Base-by-base conservation (phyloP, 2,888 invertebrate genomes). In the Perithous albicinctus region DNA sequence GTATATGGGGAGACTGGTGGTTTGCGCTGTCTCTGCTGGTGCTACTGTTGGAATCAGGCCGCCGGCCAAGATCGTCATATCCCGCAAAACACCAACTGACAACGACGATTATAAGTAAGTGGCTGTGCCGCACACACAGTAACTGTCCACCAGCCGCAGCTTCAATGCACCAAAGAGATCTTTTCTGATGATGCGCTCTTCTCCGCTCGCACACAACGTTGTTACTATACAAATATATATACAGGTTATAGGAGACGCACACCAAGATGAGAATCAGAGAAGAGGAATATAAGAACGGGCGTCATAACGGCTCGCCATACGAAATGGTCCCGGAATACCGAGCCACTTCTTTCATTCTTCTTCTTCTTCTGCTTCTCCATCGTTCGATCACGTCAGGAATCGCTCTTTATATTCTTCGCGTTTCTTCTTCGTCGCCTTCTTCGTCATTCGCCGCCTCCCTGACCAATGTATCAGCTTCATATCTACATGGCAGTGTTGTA, bases 1-100 rank as follows among this genome's bases (percentile, higher is more conserved):
- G 85, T 89, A 89, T 89, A 89, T 86, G 87, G 88, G 87, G 88
- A 87, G 87, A 89, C 88, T 86, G 86, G 89, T 88, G 85, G 84
- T 79, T 82, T 79, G 74, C 79, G 78, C 67, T 46, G 48, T 59
- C 69, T 84, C 67, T 32, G 59, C 66, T 43, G 43, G 23, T 54
- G 63, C 59, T 23, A 66, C 38, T 38, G 79, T 26, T 59, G 78
- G 82, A 82, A 82, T 79, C 82, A 82, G 82, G 82, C 82, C 82
- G 82, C 78, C 76, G 54, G 78, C 78, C 82, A 76, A 82, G 82
- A 83, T 83, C 87, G 87, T 87, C 87, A 87, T 87, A 87, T 87
- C 85, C 85, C 70, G 85, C 85, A 87, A 88, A 88, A 87, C 89
- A 87, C 83, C 78, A 67, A 85, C 86, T 88, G 88, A 89, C 87